These are phyloP conservation scores for Panorpa germanica DNA, from an alignment of 2,888 invertebrate genomes.

Conservation along the genomic window DNA sequence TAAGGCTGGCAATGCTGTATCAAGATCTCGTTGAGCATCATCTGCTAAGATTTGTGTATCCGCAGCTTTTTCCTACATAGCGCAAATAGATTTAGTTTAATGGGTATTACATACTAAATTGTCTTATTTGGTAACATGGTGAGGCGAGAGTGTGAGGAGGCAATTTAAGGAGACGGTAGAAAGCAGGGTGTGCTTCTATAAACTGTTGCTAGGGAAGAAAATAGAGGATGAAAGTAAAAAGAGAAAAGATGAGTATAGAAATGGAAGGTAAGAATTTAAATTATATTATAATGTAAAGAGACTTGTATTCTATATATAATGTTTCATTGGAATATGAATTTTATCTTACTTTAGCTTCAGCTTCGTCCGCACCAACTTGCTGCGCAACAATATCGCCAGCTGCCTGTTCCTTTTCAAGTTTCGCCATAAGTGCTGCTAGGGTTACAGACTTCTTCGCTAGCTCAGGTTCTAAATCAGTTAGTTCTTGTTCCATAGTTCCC, in stretches of 20 bases:
- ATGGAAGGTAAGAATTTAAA: no score
- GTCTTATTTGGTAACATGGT: neutral
- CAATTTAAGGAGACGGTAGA: no score
- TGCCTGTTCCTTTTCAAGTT: slow-evolving; percentile 59
- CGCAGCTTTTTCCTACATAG: slow-evolving; percentile 51
- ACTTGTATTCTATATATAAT: no score
- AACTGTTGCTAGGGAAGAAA: no score
- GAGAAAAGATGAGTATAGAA: no score
- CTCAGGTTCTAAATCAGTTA: slow-evolving; percentile 63
- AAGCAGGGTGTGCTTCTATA: no score
- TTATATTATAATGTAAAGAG: no score
- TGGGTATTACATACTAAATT: neutral
- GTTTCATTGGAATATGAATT: slow-evolving; percentile 1
- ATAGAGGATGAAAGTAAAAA: no score
- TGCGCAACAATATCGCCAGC: slow-evolving; percentile 65
- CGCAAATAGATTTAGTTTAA: slow-evolving; percentile 1
- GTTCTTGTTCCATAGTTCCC: slow-evolving; percentile 67
- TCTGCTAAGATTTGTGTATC: slow-evolving; percentile 70
- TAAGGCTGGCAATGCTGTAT: slow-evolving; percentile 71
- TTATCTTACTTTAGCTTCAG: slow-evolving; percentile 46
- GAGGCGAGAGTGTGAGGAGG: no score
- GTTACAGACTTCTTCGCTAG: slow-evolving; percentile 58
- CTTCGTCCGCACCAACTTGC: slow-evolving; percentile 67
- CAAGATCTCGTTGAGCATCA: slow-evolving; percentile 68
- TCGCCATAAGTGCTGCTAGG: slow-evolving; percentile 53